A percentile compares a stretch with the other conserved stretches of the same genome.
Evolutionary conservation across 2,888 invertebrate genomes (phyloP).

Genomic region (Agriopis leucophaearia): DNA sequence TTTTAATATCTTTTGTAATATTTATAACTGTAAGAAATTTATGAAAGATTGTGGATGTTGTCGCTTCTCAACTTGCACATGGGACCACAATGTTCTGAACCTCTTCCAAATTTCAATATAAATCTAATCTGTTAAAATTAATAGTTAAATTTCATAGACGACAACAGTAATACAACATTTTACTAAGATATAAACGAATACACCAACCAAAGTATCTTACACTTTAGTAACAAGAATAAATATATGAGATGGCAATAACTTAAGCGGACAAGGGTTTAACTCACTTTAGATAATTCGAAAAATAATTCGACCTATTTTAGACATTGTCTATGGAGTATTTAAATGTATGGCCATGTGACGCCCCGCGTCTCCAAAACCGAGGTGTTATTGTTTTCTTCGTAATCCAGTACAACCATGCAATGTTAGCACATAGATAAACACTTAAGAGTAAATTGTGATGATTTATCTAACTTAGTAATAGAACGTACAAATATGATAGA

Average conservation of each 20-base stretch:
- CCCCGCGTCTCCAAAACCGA: no score
- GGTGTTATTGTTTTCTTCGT: constrained; percentile 41
- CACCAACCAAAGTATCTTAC: constrained; percentile 52
- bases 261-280: constrained; percentile 59
- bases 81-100: constrained; percentile 43
- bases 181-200: constrained; percentile 32
- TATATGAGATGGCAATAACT: constrained; percentile 45
- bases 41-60: constrained; percentile 36
- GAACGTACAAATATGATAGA: constrained; percentile 81
- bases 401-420: constrained; percentile 54
- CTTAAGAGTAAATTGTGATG: constrained; percentile 75
- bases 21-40: constrained; percentile 42
- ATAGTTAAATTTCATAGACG: constrained; percentile 17
- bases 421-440: constrained; percentile 51
- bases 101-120: constrained; percentile 9
- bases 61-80: constrained; percentile 37
- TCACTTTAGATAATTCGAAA: constrained; percentile 55
- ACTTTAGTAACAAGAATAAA: constrained; percentile 24
- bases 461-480: constrained; percentile 73
- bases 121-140: constrained; percentile 20
- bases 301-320: constrained; percentile 43
- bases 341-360: no score
- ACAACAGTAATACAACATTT: constrained; percentile 14
- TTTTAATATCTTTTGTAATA: constrained; percentile 41
- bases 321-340: no score